A percentile compares a stretch with the other conserved stretches of the same genome.
These are phyloP conservation scores for Athene noctua DNA, from an alignment of 2,113 vertebrate genomes.

Conservation along the genomic window DNA sequence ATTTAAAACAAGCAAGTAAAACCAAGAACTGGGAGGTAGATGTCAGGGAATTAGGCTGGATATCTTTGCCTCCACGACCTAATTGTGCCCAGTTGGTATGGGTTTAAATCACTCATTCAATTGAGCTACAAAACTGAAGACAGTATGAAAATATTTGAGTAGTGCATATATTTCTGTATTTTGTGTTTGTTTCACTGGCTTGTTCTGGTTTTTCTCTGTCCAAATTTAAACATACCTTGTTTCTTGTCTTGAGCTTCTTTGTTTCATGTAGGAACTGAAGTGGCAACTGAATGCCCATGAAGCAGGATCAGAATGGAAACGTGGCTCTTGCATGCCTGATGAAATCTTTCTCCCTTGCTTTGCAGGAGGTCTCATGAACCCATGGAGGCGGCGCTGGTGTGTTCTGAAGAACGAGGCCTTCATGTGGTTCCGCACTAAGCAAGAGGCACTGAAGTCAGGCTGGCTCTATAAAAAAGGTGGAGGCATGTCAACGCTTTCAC, in stretches of 20 bases:
- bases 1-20: neutral
- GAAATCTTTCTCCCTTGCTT: neutral
- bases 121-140: neutral
- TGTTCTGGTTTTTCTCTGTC: neutral
- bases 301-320: neutral
- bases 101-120: neutral
- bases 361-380: conserved; percentile 88
- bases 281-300: fast-evolving
- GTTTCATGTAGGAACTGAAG: neutral
- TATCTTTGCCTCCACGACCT: neutral
- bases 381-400: conserved; percentile 88
- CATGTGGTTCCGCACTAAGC: conserved; percentile 92
- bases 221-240: neutral
- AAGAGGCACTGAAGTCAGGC: conserved; percentile 87
- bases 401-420: conserved; percentile 90
- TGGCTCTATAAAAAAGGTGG: conserved; percentile 95
- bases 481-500: conserved; percentile 87
- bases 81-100: neutral
- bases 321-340: fast-evolving
- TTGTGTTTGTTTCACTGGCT: neutral
- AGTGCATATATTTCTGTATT: neutral
- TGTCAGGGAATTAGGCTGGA: neutral
- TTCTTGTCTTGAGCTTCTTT: neutral
- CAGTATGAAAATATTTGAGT: neutral
- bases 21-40: neutral